Evolutionary conservation across 2,113 vertebrate genomes (phyloP).

Genomic region (Calyptommatus sinebrachiatus): DNA sequence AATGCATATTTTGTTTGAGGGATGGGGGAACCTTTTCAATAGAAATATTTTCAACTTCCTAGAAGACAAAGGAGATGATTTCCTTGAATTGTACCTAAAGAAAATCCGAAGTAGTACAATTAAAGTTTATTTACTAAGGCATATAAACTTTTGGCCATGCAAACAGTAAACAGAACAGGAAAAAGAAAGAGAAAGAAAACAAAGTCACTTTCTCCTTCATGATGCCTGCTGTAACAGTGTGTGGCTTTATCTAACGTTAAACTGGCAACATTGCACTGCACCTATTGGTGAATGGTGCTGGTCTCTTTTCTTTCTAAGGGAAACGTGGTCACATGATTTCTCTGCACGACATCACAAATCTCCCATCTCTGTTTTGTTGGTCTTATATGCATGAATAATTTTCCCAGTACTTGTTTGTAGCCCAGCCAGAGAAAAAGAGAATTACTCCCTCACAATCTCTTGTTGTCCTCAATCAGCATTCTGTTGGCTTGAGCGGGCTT

Average conservation of each 20-base stretch:
- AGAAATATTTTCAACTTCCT: background rate
- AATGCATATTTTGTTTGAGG: too few species aligned
- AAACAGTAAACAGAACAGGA: background rate
- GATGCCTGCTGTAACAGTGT: rapidly evolving
- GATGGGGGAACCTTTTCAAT: too few species aligned
- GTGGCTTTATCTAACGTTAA: slow-evolving; percentile 43
- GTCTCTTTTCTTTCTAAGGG: background rate
- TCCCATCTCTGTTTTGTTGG: slow-evolving; percentile 67
- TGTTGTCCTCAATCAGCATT: slow-evolving; percentile 76
- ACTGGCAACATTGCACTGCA: slow-evolving; percentile 61
- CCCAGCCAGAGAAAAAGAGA: slow-evolving; percentile 61
- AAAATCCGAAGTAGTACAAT: too few species aligned
- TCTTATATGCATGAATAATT: slow-evolving; percentile 74
- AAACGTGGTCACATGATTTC: slow-evolving; percentile 67
- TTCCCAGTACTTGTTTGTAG: slow-evolving; percentile 77
- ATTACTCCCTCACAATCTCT: slow-evolving; percentile 66
- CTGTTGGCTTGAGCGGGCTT: slow-evolving; percentile 80
- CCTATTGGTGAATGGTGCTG: slow-evolving; percentile 48
- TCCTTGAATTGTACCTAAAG: too few species aligned
- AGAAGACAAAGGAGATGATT: too few species aligned
- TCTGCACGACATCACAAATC: slow-evolving; percentile 67
- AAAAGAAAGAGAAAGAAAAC: background rate
- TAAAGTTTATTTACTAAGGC: too few species aligned
- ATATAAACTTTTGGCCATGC: too few species aligned
- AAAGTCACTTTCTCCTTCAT: background rate